Evolutionary conservation across 2,888 invertebrate genomes (phyloP).

Genomic region (Andrena praecox): DNA sequence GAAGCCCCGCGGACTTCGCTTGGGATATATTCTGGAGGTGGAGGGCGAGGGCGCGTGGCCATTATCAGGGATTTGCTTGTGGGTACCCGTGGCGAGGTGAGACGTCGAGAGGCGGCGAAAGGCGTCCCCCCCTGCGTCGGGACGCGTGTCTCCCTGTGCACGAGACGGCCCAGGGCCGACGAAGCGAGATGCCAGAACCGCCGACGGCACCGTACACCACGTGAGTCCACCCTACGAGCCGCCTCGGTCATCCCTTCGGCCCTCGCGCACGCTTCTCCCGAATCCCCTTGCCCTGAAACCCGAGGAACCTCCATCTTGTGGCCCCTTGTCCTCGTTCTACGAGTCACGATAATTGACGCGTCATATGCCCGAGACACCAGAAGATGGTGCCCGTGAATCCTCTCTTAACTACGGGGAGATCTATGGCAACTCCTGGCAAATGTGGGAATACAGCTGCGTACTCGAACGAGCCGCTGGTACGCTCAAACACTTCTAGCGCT

Average conservation of each 20-base stretch:
- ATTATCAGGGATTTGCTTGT: slow-evolving; percentile 79
- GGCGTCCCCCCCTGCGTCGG: slow-evolving; percentile 77
- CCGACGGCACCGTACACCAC: slow-evolving; percentile 81
- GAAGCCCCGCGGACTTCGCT: slow-evolving; percentile 38
- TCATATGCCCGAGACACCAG: slow-evolving; percentile 77
- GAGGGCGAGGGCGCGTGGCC: slow-evolving; percentile 76
- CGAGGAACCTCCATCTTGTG: slow-evolving; percentile 81
- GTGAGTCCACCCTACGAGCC: slow-evolving; percentile 77
- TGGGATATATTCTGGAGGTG: slow-evolving; percentile 53
- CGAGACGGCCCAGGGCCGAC: slow-evolving; percentile 72
- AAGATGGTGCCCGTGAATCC: slow-evolving; percentile 67
- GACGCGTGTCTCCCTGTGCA: slow-evolving; percentile 74
- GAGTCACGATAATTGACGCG: slow-evolving; percentile 78
- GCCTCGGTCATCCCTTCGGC: slow-evolving; percentile 41
- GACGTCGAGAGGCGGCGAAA: slow-evolving; percentile 77
- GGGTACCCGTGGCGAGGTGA: slow-evolving; percentile 78
- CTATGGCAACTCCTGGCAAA: slow-evolving; percentile 39
- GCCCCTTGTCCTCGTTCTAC: slow-evolving; percentile 78
- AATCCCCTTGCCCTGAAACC: slow-evolving; percentile 69
- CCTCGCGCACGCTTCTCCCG: slow-evolving; percentile 27
- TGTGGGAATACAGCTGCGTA: slow-evolving; percentile 34
- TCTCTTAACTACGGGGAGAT: slow-evolving; percentile 41
- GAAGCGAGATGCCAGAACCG: slow-evolving; percentile 78
- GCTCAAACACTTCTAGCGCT: slow-evolving; percentile 33
- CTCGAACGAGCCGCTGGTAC: slow-evolving; percentile 39